Evolutionary conservation across 2,888 invertebrate species (phyloP).

Genomic region (Acronicta aceris): DNA sequence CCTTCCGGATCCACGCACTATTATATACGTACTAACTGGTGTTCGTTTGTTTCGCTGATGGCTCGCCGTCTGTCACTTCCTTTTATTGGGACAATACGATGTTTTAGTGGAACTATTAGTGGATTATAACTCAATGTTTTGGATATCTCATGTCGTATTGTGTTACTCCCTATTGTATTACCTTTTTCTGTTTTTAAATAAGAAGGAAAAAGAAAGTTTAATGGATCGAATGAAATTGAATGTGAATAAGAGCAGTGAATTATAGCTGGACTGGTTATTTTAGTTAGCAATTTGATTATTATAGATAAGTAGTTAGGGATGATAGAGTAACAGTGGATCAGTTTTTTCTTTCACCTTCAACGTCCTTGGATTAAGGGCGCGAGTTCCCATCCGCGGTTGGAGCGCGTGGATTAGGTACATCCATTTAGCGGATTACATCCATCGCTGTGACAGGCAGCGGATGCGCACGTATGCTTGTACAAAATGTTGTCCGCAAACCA

Average conservation of each 20-base stretch:
- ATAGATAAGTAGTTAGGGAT: no score
- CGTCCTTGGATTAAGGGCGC: no score
- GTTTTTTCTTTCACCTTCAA: no score
- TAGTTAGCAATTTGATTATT: no score
- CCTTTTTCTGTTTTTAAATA: slow-evolving; percentile 15
- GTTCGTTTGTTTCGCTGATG: slow-evolving; percentile 58
- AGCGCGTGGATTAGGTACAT: no score
- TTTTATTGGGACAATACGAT: slow-evolving; percentile 62
- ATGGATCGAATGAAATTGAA: not conserved
- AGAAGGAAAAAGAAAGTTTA: slow-evolving; percentile 1
- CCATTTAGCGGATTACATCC: no score
- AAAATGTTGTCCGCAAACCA: no score
- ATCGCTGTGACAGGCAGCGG: no score
- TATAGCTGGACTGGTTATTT: not conserved
- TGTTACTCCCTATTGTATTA: slow-evolving; percentile 52
- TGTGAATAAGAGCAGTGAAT: not conserved
- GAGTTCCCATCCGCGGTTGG: no score
- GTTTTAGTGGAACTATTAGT: slow-evolving; percentile 57
- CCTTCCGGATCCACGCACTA: slow-evolving; percentile 67
- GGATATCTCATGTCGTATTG: slow-evolving; percentile 59
- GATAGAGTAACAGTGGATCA: no score
- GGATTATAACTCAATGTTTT: slow-evolving; percentile 56
- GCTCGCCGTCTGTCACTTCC: slow-evolving; percentile 59
- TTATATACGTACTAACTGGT: slow-evolving; percentile 11
- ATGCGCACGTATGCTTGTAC: no score